Base-by-base conservation (phyloP, 2,888 invertebrate species). In the Nomada ferruginata region DNA sequence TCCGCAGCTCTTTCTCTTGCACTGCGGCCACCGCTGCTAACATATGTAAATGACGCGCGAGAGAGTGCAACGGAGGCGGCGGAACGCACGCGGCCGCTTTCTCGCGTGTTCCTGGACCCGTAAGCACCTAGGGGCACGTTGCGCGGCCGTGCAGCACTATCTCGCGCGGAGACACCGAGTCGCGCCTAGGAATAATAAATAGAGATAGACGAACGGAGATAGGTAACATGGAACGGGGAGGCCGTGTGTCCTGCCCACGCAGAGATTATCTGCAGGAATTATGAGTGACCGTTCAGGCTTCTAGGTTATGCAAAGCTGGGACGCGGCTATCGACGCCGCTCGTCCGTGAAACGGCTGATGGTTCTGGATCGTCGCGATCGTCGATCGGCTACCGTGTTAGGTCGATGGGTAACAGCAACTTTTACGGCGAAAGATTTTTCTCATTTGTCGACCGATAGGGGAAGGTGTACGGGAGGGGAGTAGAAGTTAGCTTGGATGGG, bases 231-330 rank as follows among this genome's bases (percentile, higher is more conserved):
- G 84, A 74, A 84, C 77, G 84, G 82, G 86, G 85, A 78, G 79
- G 74, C 87, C 85, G 83, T 84, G 88, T 89, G 88, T 89, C 84
- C 89, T 90, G 90, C 90, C 91, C 91, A 90, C 91, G 90, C 90
- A 76, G 79, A 91, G 92, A 93, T 93, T 92, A 93, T 93, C 92
- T 91, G 86, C 88, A 90, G 90, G 87, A 92, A 91, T 93, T 92
- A 91, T 91, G 91, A 89, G 87, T 88, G 88, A 91, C 90, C 88
- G 87, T 87, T 89, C 84, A 61, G 76, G 91, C 90, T 90, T 90
- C 89, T 84, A 90, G 86, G 85, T 92, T 92, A 91, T 89, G 89
- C 89, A 89, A 90, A 90, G 80, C 82, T 61, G 42, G 15, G 13
- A 29, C 23, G 42, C 52, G 63, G 61, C 76, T 73, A 85, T 85